These are phyloP conservation scores for Cardinalis cardinalis DNA, from an alignment of 2,113 vertebrate species.

Conservation along the genomic window DNA sequence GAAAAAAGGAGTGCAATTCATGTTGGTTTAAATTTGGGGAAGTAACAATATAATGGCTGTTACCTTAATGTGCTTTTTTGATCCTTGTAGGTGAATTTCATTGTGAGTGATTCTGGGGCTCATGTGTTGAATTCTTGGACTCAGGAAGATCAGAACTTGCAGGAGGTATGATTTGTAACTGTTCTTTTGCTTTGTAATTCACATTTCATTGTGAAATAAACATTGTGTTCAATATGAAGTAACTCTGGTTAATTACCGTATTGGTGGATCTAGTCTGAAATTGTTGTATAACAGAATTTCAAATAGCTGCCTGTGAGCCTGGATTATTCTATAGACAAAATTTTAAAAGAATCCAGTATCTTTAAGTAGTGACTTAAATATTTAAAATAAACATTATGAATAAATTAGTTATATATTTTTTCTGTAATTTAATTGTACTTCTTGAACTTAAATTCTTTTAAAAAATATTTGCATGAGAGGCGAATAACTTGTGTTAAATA, in stretches of 20 bases:
- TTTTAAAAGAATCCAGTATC: not conserved
- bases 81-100: conserved; percentile 87
- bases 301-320: not conserved
- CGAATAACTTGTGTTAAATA: not conserved
- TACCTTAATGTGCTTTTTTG: not conserved
- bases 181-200: not conserved
- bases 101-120: conserved; percentile 96
- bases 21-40: not conserved
- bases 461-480: not conserved
- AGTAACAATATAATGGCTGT: not conserved
- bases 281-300: not conserved
- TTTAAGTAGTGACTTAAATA: not conserved
- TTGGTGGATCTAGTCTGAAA: not conserved
- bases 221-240: not conserved
- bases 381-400: not conserved
- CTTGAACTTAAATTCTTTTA: not conserved
- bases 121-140: conserved; percentile 95
- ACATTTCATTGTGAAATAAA: not conserved
- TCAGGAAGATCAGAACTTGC: conserved; percentile 92
- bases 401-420: not conserved
- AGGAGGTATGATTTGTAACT: conserved; percentile 80
- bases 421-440: not conserved
- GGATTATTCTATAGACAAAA: not conserved
- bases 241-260: not conserved
- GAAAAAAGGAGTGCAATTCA: not conserved